Percentiles rank a stretch among this genome's conserved stretches.
Conservation (phyloP, 2,797 vertebrate genomes). For the Hemibagrus guttatus region DNA sequence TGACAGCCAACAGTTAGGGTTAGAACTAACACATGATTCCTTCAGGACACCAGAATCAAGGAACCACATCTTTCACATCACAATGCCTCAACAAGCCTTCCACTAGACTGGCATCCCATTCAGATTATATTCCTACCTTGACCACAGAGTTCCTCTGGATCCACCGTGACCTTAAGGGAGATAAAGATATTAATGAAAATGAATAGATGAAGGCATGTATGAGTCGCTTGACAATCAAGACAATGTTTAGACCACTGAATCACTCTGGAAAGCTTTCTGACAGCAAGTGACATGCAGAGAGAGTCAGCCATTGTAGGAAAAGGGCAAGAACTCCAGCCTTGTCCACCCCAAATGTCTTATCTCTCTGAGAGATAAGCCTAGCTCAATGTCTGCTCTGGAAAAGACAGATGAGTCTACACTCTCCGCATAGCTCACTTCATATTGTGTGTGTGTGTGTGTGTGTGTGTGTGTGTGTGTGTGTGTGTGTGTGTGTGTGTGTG, state of each 20-base stretch:
- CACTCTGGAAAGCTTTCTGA: neutral
- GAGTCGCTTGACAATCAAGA: neutral
- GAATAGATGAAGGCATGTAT: conserved; percentile 1
- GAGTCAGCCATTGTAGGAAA: neutral
- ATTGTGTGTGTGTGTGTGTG: neutral
- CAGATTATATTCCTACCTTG: neutral
- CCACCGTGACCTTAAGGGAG: neutral
- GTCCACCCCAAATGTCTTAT: conserved; percentile 6
- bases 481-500: neutral
- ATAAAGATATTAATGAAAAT: neutral
- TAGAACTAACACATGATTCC: neutral
- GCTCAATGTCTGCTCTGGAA: neutral
- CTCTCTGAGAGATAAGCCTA: conserved; percentile 8
- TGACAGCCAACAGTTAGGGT: neutral
- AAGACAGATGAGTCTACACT: neutral
- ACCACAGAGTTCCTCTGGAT: neutral
- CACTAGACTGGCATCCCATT: neutral
- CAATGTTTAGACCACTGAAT: neutral
- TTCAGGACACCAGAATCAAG: conserved; percentile 1
- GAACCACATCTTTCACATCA: neutral
- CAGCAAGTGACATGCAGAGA: neutral
- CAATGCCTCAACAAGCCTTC: neutral
- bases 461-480: neutral
- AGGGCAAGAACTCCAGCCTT: neutral
- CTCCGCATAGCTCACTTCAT: neutral